Evolutionary conservation across 2,797 vertebrate genomes (phyloP).

Genomic region (Falco rusticolus): DNA sequence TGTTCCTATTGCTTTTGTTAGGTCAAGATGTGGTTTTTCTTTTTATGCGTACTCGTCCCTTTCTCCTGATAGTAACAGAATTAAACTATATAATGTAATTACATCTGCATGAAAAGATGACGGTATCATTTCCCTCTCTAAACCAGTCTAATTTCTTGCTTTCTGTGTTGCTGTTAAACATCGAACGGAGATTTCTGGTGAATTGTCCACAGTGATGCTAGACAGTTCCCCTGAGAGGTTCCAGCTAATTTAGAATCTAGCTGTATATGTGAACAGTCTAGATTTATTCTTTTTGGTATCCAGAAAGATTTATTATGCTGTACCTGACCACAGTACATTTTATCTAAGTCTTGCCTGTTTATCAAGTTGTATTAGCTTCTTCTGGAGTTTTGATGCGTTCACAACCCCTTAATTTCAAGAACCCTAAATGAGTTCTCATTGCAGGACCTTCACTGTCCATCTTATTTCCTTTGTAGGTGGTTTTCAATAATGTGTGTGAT

Average conservation of each 20-base stretch:
- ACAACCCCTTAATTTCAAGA: neutral
- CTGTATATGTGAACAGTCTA: neutral
- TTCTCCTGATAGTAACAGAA: neutral
- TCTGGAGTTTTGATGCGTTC: neutral
- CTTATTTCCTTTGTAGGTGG: neutral
- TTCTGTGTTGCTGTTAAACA: neutral
- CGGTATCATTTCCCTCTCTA: neutral
- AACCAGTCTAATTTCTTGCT: neutral
- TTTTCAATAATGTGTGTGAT: neutral
- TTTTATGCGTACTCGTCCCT: neutral
- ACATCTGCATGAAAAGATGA: neutral
- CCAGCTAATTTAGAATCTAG: neutral
- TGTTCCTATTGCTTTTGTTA: neutral
- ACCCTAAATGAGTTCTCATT: neutral
- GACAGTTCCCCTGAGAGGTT: neutral
- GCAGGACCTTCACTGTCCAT: neutral
- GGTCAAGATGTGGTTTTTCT: neutral
- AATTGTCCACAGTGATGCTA: neutral
- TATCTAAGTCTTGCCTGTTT: neutral
- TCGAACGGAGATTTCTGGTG: neutral
- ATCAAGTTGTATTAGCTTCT: neutral
- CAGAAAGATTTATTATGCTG: neutral
- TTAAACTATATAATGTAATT: neutral
- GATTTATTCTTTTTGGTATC: neutral
- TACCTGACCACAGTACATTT: constrained; percentile 1